phyloP scores from a whole-genome alignment of 2,888 invertebrate species.

The Rhogogaster chlorosoma region DNA sequence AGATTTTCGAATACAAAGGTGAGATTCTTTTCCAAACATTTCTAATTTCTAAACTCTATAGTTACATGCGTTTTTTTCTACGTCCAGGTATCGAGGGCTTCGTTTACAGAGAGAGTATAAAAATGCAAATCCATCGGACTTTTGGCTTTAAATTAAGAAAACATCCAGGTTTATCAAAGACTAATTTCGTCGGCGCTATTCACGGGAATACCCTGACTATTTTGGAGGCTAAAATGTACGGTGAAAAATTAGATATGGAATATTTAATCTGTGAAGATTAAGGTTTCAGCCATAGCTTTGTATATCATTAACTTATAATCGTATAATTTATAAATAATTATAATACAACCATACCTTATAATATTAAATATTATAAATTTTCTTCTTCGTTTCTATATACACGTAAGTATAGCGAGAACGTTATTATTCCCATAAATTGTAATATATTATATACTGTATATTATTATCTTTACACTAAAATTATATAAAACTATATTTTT shows the following conservation, averaged over 20 bases:
- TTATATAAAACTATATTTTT: background rate
- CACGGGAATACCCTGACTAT: conserved; percentile 74
- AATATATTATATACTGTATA: background rate
- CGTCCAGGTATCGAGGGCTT: conserved; percentile 78
- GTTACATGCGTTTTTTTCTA: conserved; percentile 3
- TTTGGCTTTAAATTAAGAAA: conserved; percentile 73
- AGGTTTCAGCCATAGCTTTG: conserved; percentile 1
- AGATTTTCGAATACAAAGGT: conserved; percentile 79
- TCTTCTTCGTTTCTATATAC: background rate
- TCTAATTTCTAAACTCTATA: background rate
- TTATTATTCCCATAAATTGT: conserved; percentile 25
- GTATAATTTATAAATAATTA: conserved; percentile 30
- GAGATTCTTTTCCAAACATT: conserved; percentile 38
- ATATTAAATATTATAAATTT: conserved; percentile 19
- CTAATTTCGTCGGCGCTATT: conserved; percentile 72
- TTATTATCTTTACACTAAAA: conserved; percentile 16
- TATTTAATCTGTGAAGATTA: conserved; percentile 47
- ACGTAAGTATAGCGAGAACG: background rate
- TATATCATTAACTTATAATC: conserved; percentile 57
- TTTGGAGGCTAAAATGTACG: conserved; percentile 77
- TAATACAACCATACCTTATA: conserved; percentile 25
- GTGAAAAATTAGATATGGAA: conserved; percentile 72
- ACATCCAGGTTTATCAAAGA: conserved; percentile 60
- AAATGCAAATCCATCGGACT: conserved; percentile 72
- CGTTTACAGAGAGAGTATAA: conserved; percentile 72